Evolutionary conservation across 2,797 vertebrate genomes (phyloP).

Genomic region (Pipistrellus kuhlii): DNA sequence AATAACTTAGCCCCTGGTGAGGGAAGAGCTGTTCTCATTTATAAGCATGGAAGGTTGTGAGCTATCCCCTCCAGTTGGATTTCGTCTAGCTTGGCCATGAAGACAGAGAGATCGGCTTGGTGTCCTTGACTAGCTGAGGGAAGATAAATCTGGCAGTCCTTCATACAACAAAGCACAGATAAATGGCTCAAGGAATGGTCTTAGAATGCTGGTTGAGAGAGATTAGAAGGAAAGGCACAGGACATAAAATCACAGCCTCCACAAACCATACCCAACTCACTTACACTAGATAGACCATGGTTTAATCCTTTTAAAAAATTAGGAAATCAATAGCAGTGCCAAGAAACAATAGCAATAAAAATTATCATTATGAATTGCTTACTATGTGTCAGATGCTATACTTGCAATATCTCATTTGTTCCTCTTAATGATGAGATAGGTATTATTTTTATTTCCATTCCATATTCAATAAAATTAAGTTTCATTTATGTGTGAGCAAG

Average conservation of each 20-base stretch:
- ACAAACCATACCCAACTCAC: not conserved
- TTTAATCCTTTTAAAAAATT: not conserved
- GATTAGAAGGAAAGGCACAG: not conserved
- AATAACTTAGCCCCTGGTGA: constrained; percentile 68
- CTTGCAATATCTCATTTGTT: not conserved
- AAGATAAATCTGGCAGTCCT: constrained; percentile 62
- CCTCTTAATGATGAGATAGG: not conserved
- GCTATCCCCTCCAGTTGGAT: constrained; percentile 58
- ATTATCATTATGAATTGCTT: not conserved
- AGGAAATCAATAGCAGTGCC: not conserved
- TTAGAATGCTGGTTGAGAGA: not conserved
- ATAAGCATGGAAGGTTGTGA: constrained; percentile 59
- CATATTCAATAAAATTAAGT: not conserved
- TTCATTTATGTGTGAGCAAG: not conserved
- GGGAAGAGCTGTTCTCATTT: constrained; percentile 77
- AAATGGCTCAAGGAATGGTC: not conserved
- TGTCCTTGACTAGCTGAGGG: constrained; percentile 64
- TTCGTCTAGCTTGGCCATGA: constrained; percentile 75
- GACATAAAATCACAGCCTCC: not conserved
- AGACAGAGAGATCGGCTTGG: constrained; percentile 37
- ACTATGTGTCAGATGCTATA: not conserved
- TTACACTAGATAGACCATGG: not conserved
- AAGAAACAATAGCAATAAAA: constrained; percentile 52
- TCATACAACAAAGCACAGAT: constrained; percentile 54
- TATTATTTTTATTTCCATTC: constrained; percentile 26